A percentile compares a stretch with the other conserved stretches of the same genome.
These are phyloP conservation scores for Odontesthes bonariensis DNA, from an alignment of 2,113 vertebrate species.

Conservation along the genomic window DNA sequence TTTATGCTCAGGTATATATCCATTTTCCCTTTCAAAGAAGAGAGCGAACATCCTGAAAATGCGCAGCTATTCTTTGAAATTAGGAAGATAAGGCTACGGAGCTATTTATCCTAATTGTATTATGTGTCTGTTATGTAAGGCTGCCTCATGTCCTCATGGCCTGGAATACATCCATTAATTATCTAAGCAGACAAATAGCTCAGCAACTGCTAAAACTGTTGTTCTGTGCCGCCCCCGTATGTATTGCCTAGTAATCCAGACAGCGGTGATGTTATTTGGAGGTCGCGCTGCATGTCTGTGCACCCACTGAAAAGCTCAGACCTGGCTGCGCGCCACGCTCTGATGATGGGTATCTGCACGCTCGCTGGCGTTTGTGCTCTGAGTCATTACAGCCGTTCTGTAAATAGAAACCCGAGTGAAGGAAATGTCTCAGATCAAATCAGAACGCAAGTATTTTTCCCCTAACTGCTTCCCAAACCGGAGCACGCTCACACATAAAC, in stretches of 20 bases:
- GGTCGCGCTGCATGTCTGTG: slow-evolving; percentile 38
- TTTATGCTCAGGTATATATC: neutral
- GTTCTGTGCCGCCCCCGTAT: neutral
- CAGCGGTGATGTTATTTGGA: slow-evolving; percentile 32
- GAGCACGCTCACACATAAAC: slow-evolving; percentile 22
- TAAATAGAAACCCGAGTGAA: slow-evolving; percentile 77
- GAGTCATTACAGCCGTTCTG: slow-evolving; percentile 76
- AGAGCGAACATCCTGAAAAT: neutral
- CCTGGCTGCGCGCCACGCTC: slow-evolving; percentile 58
- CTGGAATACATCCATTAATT: neutral
- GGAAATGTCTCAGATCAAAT: slow-evolving; percentile 79
- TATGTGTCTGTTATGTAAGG: neutral
- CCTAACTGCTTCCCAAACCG: slow-evolving; percentile 75
- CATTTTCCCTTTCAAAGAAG: neutral
- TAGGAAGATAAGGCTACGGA: neutral
- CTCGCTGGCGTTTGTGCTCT: slow-evolving; percentile 64
- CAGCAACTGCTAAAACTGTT: slow-evolving; percentile 8
- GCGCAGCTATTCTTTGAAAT: neutral
- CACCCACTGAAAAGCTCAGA: slow-evolving; percentile 42
- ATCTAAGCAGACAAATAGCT: neutral
- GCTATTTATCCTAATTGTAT: neutral
- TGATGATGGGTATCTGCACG: slow-evolving; percentile 77
- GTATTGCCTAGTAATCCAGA: slow-evolving; percentile 12
- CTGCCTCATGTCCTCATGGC: neutral
- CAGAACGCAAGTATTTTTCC: slow-evolving; percentile 62